Evolutionary conservation across 2,888 invertebrate species (phyloP).

Genomic region (Tetragonisca angustula): DNA sequence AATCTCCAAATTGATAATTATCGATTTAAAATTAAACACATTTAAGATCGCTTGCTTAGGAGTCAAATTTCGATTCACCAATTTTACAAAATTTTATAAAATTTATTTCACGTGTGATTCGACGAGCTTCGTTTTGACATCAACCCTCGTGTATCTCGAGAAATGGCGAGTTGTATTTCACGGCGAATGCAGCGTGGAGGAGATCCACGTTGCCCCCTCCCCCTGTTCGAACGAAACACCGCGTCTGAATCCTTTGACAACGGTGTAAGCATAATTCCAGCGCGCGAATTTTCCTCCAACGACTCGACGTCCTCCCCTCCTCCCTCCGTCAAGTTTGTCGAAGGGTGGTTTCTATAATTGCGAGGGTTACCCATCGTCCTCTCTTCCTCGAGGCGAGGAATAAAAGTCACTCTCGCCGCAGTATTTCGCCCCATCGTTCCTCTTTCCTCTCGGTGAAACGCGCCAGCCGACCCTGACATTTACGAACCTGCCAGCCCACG

Average conservation of each 20-base stretch:
- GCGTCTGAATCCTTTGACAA: slow-evolving; percentile 45
- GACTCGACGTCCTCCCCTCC: slow-evolving; percentile 13
- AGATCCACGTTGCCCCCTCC: background rate
- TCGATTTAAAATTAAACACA: too few relatives aligned
- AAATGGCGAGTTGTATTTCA: background rate
- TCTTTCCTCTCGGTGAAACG: slow-evolving; percentile 25
- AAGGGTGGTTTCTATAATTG: slow-evolving; percentile 72
- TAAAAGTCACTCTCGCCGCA: slow-evolving; percentile 58
- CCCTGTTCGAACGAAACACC: slow-evolving; percentile 12
- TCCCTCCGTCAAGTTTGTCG: slow-evolving; percentile 33
- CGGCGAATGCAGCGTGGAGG: slow-evolving; percentile 28
- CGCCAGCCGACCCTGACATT: slow-evolving; percentile 63
- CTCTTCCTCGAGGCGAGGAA: slow-evolving; percentile 58
- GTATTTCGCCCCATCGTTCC: slow-evolving; percentile 34
- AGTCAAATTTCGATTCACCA: too few relatives aligned
- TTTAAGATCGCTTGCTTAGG: too few relatives aligned
- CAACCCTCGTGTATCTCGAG: too few relatives aligned
- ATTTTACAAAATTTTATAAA: too few relatives aligned
- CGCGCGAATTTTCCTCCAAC: slow-evolving; percentile 42
- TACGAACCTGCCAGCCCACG: slow-evolving; percentile 22
- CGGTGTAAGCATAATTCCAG: slow-evolving; percentile 38
- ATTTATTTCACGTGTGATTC: too few relatives aligned
- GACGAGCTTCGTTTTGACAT: too few relatives aligned
- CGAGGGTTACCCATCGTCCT: slow-evolving; percentile 58
- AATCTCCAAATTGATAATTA: too few relatives aligned